Conservation (phyloP, 2,797 vertebrate species). For the Poeciliopsis infans region DNA sequence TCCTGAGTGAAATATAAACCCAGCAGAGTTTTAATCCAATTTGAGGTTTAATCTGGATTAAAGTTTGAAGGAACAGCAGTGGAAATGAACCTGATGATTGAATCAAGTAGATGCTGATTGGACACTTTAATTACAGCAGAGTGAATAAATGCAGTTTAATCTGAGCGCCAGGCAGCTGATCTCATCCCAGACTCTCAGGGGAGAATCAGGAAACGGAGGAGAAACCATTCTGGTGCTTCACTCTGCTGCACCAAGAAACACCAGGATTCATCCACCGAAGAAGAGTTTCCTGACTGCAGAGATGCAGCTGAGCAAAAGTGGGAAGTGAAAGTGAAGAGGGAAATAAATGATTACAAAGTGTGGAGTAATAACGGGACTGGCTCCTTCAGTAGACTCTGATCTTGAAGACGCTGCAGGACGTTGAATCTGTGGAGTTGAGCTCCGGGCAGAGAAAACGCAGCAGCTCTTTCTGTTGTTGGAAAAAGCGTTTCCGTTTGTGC, state of each 20-base stretch:
- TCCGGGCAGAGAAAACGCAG: too few relatives aligned
- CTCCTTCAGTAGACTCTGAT: not conserved
- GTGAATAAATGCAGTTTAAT: not conserved
- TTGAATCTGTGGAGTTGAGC: not conserved
- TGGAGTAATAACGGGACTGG: not conserved
- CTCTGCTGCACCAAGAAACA: not conserved
- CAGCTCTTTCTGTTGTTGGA: too few relatives aligned
- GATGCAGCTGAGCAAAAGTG: not conserved
- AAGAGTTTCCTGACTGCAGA: not conserved
- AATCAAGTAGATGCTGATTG: not conserved
- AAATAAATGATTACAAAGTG: not conserved
- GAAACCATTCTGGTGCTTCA: not conserved
- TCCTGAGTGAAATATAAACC: not conserved
- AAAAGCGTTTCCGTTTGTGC: not conserved
- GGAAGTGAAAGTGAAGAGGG: not conserved
- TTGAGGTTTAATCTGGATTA: not conserved
- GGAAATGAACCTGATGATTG: not conserved
- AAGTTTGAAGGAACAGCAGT: not conserved
- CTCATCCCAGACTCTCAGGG: not conserved
- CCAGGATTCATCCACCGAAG: not conserved
- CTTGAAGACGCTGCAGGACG: not conserved
- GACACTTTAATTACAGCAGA: not conserved
- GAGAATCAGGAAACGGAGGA: too few relatives aligned
- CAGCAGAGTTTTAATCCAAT: not conserved
- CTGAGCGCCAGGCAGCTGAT: not conserved